Evolutionary conservation across 2,797 vertebrate genomes (phyloP), one percentile per base, ranked within the genome.

Genomic region (Thunnus albacares): DNA sequence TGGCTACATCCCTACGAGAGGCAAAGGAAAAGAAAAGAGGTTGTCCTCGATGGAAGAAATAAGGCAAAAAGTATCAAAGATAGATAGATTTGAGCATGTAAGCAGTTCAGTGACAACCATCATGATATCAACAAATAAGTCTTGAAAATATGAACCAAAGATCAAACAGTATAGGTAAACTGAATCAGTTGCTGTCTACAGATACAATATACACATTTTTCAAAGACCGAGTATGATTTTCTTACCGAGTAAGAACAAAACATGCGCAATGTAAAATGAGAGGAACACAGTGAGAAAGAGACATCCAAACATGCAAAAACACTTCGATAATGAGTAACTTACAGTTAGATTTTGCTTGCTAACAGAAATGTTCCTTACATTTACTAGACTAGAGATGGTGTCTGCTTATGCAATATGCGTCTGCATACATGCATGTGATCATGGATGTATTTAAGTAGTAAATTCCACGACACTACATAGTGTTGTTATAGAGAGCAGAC

Each of bases 311-410:
- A 80, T 1, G 13, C 1, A 62, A 49, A 51, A 22, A 66, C n/a
- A 47, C 26, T 47, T 43, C 9, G 59, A n/a, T 56, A 82, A 86
- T 85, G 52, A 82, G 51, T 85, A 83, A 85, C 78, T 69, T 47
- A 1, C 24, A 57, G 22, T 83, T 85, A 82, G 77, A 86, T 77
- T 86, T 89, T 80, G 62, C 30, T 24, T 85, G 65, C 26, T 81
- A 64, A 67, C 58, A 67, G 35, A 64, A 71, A 66, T 8, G 30
- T 20, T 35, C 17, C 33, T 35, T 28, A 65, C 9, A 81, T 79
- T 71, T 81, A 81, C 53, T 57, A 28, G 53, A 5, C 56, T 24
- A 30, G 45, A 75, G 22, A 80, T 24, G 20, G 58, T 52, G 45
- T 43, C 9, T 62, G 41, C 57, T 52, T 41, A 20, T 4, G 47